Percentiles rank a stretch among this genome's conserved stretches.
Evolutionary conservation across 2,888 invertebrate genomes (phyloP).

Genomic region (Arge pagana): DNA sequence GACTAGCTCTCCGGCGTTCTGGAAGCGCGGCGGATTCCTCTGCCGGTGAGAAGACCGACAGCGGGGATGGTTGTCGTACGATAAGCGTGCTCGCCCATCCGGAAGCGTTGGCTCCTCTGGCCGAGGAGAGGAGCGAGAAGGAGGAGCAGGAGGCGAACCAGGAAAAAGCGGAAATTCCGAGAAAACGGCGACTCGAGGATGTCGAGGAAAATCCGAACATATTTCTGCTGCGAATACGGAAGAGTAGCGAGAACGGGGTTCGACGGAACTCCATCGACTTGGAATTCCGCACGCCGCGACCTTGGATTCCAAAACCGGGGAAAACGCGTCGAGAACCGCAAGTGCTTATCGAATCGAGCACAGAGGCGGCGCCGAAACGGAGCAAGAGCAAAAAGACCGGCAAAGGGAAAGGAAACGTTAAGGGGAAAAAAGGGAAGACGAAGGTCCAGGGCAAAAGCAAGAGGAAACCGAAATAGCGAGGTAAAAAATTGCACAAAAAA

Average conservation of each 20-base stretch:
- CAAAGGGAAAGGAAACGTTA: constrained; percentile 6
- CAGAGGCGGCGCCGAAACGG: constrained; percentile 12
- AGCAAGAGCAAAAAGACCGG: not conserved
- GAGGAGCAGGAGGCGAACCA: not conserved
- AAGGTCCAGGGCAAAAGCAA: not conserved
- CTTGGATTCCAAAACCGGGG: constrained; percentile 38
- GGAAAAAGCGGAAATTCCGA: constrained; percentile 3
- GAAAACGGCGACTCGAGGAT: constrained; percentile 25
- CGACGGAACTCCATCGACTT: constrained; percentile 43
- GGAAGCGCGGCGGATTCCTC: constrained; percentile 23
- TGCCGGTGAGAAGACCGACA: not conserved
- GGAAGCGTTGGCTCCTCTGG: constrained; percentile 9
- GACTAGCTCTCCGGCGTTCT: constrained; percentile 20
- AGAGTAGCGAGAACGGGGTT: constrained; percentile 35
- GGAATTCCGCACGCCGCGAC: constrained; percentile 47
- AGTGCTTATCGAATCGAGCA: constrained; percentile 5
- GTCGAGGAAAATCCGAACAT: constrained; percentile 50
- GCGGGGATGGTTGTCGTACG: constrained; percentile 10
- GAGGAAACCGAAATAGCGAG: constrained; percentile 9
- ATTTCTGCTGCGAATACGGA: constrained; percentile 46
- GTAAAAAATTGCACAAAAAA: no score
- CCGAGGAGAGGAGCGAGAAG: not conserved
- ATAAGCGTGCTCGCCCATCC: constrained; percentile 15
- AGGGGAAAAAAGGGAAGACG: constrained; percentile 24
- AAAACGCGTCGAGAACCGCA: constrained; percentile 3